Evolutionary conservation across 2,888 invertebrate species (phyloP).

Genomic region (Branchipolynoe longqiensis): DNA sequence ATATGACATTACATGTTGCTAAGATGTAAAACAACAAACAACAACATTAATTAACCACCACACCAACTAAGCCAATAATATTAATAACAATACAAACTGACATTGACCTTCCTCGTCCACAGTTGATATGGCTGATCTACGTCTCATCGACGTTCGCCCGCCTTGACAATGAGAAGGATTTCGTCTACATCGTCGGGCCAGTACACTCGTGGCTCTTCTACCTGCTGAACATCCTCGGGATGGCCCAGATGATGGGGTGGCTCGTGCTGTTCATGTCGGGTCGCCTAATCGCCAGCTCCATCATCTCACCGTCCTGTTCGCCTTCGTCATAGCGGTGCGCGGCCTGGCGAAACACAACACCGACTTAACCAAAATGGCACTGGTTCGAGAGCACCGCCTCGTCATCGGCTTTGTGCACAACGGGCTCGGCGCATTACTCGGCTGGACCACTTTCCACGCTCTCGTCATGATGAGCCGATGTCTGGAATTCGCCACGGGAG

Average conservation of each 20-base stretch:
- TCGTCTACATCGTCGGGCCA: slow-evolving; percentile 25
- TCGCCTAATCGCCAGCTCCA: neutral
- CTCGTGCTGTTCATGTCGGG: neutral
- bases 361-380: neutral
- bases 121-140: slow-evolving; percentile 31
- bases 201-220: neutral
- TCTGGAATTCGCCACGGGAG: neutral
- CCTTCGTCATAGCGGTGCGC: neutral
- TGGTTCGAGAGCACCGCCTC: neutral
- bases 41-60: no score
- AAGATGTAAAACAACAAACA: no score
- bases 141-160: neutral
- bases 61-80: no score
- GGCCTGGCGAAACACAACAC: neutral
- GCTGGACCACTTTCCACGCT: neutral
- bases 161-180: slow-evolving; percentile 14
- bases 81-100: neutral
- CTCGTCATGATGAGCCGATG: neutral
- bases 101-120: neutral
- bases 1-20: no score
- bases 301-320: neutral
- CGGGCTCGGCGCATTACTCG: neutral
- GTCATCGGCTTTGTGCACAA: slow-evolving; percentile 10
- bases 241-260: neutral
- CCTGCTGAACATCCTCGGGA: neutral